Evolutionary conservation across 2,888 invertebrate genomes (phyloP).

Genomic region (Campoplex nolae): DNA sequence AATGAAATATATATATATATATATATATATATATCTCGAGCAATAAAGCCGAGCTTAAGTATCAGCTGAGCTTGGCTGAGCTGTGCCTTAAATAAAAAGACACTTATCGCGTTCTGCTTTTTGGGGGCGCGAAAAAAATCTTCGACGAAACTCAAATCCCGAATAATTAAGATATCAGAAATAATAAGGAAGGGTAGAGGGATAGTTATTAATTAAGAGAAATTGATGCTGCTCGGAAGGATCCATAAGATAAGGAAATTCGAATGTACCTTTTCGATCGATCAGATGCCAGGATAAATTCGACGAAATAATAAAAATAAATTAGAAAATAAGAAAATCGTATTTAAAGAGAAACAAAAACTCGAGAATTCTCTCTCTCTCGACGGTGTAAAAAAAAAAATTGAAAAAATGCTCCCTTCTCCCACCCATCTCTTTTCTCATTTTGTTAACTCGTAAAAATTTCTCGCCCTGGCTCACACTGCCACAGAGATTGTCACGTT

Average conservation of each 20-base stretch:
- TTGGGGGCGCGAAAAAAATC: not conserved
- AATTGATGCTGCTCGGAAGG: not conserved
- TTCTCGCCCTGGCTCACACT: conserved; percentile 10
- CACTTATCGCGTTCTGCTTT: not conserved
- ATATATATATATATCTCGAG: conserved; percentile 25
- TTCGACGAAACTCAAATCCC: not conserved
- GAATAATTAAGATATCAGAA: not conserved
- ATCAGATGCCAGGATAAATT: not conserved
- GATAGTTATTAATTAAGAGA: not conserved
- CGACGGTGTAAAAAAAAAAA: not conserved
- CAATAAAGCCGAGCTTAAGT: conserved; percentile 25
- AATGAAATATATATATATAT: conserved; percentile 36
- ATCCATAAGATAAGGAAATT: not conserved
- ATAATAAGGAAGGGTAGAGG: not conserved
- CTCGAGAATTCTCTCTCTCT: not conserved
- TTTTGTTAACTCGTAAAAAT: conserved; percentile 35
- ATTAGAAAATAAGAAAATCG: not conserved
- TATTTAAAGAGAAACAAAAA: not conserved
- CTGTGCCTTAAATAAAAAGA: conserved; percentile 9
- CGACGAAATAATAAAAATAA: too few relatives aligned
- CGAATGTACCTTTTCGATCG: not conserved
- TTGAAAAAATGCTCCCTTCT: too few relatives aligned
- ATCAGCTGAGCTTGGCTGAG: conserved; percentile 32
- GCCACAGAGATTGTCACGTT: conserved; percentile 70
- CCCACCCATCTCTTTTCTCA: not conserved